Conservation (phyloP, 2,888 invertebrate species). For the Agrotis puta region DNA sequence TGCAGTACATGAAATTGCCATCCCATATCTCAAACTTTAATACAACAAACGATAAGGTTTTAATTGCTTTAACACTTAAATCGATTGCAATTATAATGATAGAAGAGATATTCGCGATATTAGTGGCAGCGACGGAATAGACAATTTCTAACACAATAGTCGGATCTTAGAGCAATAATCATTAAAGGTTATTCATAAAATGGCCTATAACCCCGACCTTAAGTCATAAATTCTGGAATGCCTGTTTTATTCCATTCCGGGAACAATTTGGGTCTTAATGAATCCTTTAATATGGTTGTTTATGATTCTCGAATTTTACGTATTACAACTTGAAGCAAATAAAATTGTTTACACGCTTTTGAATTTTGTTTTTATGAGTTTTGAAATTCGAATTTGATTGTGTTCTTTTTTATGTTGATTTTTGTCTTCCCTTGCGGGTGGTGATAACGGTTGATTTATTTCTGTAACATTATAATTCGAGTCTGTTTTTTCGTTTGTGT, state of each 20-base stretch:
- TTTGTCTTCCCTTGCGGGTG: background rate
- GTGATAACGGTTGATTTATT: slow-evolving; percentile 13
- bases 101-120: background rate
- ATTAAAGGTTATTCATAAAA: slow-evolving; percentile 56
- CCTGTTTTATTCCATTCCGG: slow-evolving; percentile 72
- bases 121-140: slow-evolving; percentile 13
- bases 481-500: slow-evolving; percentile 23
- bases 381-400: slow-evolving; percentile 25
- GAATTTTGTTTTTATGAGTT: slow-evolving; percentile 48
- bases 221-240: slow-evolving; percentile 70
- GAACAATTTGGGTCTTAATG: slow-evolving; percentile 70
- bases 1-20: background rate
- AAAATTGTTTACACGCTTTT: slow-evolving; percentile 58
- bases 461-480: background rate
- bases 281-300: slow-evolving; percentile 75
- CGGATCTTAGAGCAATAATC: slow-evolving; percentile 38
- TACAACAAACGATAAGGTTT: slow-evolving; percentile 10
- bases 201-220: slow-evolving; percentile 45
- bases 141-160: slow-evolving; percentile 30
- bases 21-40: background rate
- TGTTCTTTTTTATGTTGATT: slow-evolving; percentile 21
- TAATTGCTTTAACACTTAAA: slow-evolving; percentile 17
- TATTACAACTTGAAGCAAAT: slow-evolving; percentile 51
- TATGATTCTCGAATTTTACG: slow-evolving; percentile 70
- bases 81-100: slow-evolving; percentile 2